Percentiles rank a stretch among this genome's conserved stretches.
These are phyloP conservation scores for Dolichopus griseipennis DNA, from an alignment of 2,888 invertebrate genomes.

Conservation along the genomic window DNA sequence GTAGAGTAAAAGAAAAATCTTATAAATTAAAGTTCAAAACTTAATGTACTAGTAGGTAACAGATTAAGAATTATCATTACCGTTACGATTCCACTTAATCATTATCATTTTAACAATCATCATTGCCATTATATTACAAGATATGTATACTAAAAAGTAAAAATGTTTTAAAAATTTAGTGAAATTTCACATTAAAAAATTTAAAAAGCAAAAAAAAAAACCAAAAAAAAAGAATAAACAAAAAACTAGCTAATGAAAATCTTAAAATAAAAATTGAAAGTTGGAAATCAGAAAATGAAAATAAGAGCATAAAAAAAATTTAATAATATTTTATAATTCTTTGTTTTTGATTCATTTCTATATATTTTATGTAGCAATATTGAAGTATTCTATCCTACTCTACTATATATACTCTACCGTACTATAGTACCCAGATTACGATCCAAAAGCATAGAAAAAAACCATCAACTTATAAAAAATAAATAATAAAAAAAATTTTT, in stretches of 20 bases:
- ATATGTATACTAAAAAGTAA: too few relatives aligned
- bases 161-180: background rate
- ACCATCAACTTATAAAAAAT: too few relatives aligned
- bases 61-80: background rate
- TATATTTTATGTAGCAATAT: background rate
- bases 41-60: too few relatives aligned
- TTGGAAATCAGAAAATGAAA: background rate
- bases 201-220: background rate
- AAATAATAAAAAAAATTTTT: background rate
- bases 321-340: background rate
- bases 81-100: background rate
- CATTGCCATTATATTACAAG: background rate
- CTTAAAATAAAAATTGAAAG: slow-evolving; percentile 1
- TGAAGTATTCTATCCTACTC: too few relatives aligned
- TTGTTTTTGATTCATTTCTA: background rate
- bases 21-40: too few relatives aligned
- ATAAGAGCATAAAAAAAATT: background rate
- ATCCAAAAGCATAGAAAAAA: background rate
- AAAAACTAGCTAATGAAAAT: background rate
- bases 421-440: background rate
- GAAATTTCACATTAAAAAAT: background rate
- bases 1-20: too few relatives aligned
- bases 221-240: background rate
- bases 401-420: too few relatives aligned
- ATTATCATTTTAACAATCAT: background rate